Evolutionary conservation across 2,797 vertebrate genomes (phyloP).

Genomic region (Gymnoscopelus microlampas): DNA sequence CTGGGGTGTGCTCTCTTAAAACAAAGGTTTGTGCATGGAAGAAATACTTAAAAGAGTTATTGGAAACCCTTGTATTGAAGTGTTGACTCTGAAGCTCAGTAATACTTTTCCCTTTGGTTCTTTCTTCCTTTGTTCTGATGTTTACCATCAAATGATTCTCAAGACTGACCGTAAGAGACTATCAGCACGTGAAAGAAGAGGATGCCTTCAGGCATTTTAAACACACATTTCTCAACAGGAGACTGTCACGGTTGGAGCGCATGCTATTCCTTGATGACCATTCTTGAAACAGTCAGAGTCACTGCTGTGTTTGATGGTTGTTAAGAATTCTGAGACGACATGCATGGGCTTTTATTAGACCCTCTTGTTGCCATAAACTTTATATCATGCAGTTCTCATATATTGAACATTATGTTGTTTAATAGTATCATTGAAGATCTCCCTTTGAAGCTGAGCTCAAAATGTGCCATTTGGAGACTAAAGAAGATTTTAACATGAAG

Average conservation of each 20-base stretch:
- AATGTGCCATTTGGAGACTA: too few species aligned
- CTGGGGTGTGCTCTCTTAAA: conserved; percentile 8
- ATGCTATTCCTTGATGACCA: conserved; percentile 21
- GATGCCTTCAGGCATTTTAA: conserved; percentile 47
- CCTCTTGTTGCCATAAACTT: not conserved
- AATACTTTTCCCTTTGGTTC: conserved; percentile 11
- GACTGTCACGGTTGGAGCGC: not conserved
- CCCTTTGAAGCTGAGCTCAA: too few species aligned
- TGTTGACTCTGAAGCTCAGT: conserved; percentile 35
- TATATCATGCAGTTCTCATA: too few species aligned
- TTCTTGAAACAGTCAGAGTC: conserved; percentile 37
- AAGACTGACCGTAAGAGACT: conserved; percentile 31
- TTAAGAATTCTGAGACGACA: conserved; percentile 17
- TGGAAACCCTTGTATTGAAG: conserved; percentile 34
- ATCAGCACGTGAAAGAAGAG: conserved; percentile 27
- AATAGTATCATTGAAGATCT: too few species aligned
- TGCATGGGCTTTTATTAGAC: conserved; percentile 4
- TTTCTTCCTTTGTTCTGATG: conserved; percentile 47
- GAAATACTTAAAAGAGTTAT: conserved; percentile 39
- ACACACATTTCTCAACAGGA: conserved; percentile 40
- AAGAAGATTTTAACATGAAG: too few species aligned
- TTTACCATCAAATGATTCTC: conserved; percentile 57
- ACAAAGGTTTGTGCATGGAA: conserved; percentile 18
- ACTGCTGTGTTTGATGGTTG: conserved; percentile 36
- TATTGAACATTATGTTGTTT: too few species aligned